A percentile compares a stretch with the other conserved stretches of the same genome.
Conservation (phyloP, 2,888 invertebrate species). For the Nomada goodeniana region DNA sequence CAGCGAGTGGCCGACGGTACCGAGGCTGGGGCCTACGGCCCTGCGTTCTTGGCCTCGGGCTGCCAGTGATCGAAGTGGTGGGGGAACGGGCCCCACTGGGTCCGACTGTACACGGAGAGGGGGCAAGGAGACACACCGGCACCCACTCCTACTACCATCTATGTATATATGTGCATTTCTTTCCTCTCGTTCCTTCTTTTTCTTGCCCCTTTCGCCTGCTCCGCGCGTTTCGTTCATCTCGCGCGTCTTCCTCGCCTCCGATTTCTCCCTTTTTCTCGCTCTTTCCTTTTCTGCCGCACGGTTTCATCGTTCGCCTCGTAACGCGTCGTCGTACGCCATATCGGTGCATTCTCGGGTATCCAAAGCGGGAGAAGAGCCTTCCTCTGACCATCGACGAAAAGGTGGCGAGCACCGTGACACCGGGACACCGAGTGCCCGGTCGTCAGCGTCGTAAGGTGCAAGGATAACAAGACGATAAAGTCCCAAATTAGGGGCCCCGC, state of each 20-base stretch:
- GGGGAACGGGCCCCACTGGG: constrained; percentile 65
- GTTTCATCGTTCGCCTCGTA: constrained; percentile 15
- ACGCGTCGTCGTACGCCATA: constrained; percentile 37
- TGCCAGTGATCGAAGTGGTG: constrained; percentile 53
- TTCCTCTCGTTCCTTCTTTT: constrained; percentile 21
- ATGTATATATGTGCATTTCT: constrained; percentile 29
- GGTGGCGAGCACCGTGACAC: constrained; percentile 59
- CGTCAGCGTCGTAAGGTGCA: constrained; percentile 64
- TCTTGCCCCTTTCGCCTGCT: constrained; percentile 9
- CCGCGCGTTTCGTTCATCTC: constrained; percentile 4
- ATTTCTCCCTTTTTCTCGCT: constrained; percentile 4
- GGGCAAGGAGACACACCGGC: constrained; percentile 71
- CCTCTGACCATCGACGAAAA: constrained; percentile 49
- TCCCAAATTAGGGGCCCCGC: constrained; percentile 68
- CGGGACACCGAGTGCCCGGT: constrained; percentile 53
- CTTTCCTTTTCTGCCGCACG: not conserved
- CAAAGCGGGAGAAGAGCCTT: constrained; percentile 12
- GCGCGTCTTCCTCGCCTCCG: constrained; percentile 35
- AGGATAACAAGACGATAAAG: constrained; percentile 76
- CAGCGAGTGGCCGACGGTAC: constrained; percentile 68
- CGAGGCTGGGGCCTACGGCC: constrained; percentile 74
- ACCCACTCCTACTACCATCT: constrained; percentile 69
- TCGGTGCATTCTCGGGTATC: constrained; percentile 49
- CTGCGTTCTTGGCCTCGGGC: constrained; percentile 79
- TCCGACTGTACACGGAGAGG: constrained; percentile 51